Evolutionary conservation across 2,797 vertebrate species (phyloP).

Genomic region (Macropus fuliginosus): DNA sequence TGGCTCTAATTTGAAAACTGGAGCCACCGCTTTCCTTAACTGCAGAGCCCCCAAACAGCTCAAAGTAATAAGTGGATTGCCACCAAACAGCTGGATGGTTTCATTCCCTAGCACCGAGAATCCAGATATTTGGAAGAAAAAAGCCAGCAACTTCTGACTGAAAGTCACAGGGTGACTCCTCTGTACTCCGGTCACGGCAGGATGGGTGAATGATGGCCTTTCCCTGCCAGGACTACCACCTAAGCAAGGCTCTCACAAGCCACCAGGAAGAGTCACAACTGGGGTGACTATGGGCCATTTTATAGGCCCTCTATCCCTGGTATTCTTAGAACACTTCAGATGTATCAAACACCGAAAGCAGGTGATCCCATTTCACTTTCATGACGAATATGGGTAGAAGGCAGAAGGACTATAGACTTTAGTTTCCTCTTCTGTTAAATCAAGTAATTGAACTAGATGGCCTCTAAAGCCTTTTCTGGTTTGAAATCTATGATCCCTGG

Average conservation of each 20-base stretch:
- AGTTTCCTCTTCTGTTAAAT: background rate
- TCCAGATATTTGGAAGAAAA: background rate
- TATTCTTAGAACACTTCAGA: background rate
- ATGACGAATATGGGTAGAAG: background rate
- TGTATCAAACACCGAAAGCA: no score
- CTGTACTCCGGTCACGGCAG: background rate
- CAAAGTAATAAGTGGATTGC: background rate
- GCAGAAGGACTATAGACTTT: background rate
- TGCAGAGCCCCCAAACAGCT: background rate
- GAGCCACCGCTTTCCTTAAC: background rate
- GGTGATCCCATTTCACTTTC: background rate
- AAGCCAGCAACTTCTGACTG: background rate
- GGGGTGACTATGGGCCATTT: no score
- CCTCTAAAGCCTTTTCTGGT: background rate
- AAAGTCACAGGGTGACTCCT: background rate
- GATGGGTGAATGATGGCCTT: background rate
- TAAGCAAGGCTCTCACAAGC: background rate
- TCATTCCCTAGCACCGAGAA: background rate
- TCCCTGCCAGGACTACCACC: background rate
- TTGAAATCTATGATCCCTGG: background rate
- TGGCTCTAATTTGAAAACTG: background rate
- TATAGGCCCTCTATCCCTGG: background rate
- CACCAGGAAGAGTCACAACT: background rate
- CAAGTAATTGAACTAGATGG: background rate
- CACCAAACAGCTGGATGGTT: background rate